Percentiles rank a stretch among this genome's conserved stretches.
These are phyloP conservation scores for Aphelocoma californica DNA, from an alignment of 2,797 vertebrate genomes.

Conservation along the genomic window DNA sequence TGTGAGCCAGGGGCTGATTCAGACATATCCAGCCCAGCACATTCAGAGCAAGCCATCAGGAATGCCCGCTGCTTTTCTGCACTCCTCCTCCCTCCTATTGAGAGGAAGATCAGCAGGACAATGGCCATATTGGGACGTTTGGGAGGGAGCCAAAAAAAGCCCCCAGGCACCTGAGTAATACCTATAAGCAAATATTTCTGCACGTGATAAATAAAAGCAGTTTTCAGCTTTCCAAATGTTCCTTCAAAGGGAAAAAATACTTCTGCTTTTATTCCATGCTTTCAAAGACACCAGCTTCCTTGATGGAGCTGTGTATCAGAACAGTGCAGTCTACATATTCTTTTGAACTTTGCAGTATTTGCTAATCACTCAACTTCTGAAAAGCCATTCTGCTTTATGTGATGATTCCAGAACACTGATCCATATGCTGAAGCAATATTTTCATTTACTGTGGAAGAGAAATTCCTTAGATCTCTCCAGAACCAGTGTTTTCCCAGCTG, in stretches of 20 bases:
- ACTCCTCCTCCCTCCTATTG: slow-evolving; percentile 1
- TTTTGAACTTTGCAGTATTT: neutral
- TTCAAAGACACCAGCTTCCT: neutral
- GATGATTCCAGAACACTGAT: neutral
- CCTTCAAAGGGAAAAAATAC: neutral
- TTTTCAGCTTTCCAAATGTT: neutral
- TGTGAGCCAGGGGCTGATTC: slow-evolving; percentile 8
- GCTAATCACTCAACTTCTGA: neutral
- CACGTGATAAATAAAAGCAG: neutral
- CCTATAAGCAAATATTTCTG: slow-evolving; percentile 2
- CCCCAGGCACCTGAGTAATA: neutral
- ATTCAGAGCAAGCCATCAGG: slow-evolving; percentile 17
- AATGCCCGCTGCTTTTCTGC: neutral
- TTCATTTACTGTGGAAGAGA: neutral
- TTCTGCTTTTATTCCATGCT: neutral
- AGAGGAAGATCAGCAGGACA: slow-evolving; percentile 30
- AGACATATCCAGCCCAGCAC: slow-evolving; percentile 24
- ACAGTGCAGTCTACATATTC: neutral
- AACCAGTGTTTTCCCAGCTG: neutral
- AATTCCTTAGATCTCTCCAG: neutral
- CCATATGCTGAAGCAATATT: neutral
- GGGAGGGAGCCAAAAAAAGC: neutral
- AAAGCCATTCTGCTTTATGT: neutral
- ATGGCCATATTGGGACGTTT: neutral
- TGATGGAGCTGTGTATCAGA: neutral